These are phyloP conservation scores for Trichogramma evanescens DNA, from an alignment of 2,888 invertebrate genomes.

Conservation along the genomic window DNA sequence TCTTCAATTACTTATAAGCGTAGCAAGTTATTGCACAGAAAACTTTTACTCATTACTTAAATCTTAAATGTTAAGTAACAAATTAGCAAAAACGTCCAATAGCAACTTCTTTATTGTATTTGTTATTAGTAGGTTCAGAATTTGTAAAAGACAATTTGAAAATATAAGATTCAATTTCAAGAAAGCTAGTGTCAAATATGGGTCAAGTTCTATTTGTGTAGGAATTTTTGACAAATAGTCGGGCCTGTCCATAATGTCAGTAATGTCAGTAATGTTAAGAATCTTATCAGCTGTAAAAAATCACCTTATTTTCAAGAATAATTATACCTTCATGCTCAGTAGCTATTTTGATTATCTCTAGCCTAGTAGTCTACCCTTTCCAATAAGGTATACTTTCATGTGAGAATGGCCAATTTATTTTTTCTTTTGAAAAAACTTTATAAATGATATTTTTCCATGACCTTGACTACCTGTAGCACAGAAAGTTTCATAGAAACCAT, in stretches of 20 bases:
- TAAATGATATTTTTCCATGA: conserved; percentile 75
- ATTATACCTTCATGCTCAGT: conserved; percentile 82
- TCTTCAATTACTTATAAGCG: no score
- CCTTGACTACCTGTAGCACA: conserved; percentile 63
- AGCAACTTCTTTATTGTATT: conserved; percentile 51
- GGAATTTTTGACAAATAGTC: conserved; percentile 97
- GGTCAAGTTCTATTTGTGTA: conserved; percentile 84
- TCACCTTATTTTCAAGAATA: conserved; percentile 82
- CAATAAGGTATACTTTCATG: conserved; percentile 84
- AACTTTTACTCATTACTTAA: background rate
- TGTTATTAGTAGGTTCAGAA: conserved; percentile 68
- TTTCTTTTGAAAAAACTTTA: conserved; percentile 88
- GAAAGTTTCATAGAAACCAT: conserved; percentile 69
- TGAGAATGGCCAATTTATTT: conserved; percentile 79
- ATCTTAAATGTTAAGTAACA: background rate
- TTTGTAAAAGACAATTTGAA: conserved; percentile 85
- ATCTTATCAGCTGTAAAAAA: conserved; percentile 81
- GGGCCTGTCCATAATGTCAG: conserved; percentile 78
- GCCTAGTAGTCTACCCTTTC: conserved; percentile 96
- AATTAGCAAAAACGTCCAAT: background rate
- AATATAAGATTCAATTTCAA: conserved; percentile 93
- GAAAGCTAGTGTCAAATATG: conserved; percentile 88
- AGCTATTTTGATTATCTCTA: conserved; percentile 79
- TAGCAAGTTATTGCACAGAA: background rate
- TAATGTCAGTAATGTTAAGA: conserved; percentile 76